Evolutionary conservation across 2,113 vertebrate genomes (phyloP).

Genomic region (Megaleporinus macrocephalus): DNA sequence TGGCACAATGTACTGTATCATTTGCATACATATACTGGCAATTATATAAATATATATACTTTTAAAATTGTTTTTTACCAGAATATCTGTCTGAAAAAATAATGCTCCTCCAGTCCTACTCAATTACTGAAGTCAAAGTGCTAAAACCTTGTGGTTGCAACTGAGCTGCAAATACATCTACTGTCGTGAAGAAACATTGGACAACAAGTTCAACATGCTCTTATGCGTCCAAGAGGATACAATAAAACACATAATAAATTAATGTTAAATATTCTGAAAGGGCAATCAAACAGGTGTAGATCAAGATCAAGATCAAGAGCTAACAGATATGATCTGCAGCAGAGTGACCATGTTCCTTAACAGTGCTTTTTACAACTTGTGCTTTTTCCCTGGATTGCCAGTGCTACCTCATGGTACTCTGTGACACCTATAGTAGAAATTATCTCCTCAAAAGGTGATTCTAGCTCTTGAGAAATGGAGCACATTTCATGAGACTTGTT

Average conservation of each 20-base stretch:
- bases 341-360: constrained; percentile 46
- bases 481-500: constrained; percentile 1
- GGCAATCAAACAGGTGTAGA: constrained; percentile 39
- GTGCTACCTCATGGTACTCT: constrained; percentile 47
- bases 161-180: constrained; percentile 51
- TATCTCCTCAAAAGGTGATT: constrained; percentile 4
- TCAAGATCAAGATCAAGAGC: constrained; percentile 20
- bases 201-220: constrained; percentile 51
- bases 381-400: constrained; percentile 4
- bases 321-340: constrained; percentile 32
- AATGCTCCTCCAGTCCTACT: constrained; percentile 22
- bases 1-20: constrained; percentile 57
- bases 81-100: constrained; percentile 29
- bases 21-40: constrained; percentile 58
- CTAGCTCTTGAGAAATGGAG: not conserved
- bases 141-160: constrained; percentile 38
- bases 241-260: constrained; percentile 43
- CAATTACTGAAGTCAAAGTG: constrained; percentile 44
- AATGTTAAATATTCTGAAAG: constrained; percentile 43
- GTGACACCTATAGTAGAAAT: constrained; percentile 25
- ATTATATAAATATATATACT: constrained; percentile 50
- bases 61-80: constrained; percentile 7
- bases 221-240: constrained; percentile 41
- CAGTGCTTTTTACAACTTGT: constrained; percentile 26
- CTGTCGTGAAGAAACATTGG: constrained; percentile 45